Evolutionary conservation across 2,113 vertebrate genomes (phyloP), one percentile per base, ranked within the genome.

Genomic region (Acanthisitta chloris): DNA sequence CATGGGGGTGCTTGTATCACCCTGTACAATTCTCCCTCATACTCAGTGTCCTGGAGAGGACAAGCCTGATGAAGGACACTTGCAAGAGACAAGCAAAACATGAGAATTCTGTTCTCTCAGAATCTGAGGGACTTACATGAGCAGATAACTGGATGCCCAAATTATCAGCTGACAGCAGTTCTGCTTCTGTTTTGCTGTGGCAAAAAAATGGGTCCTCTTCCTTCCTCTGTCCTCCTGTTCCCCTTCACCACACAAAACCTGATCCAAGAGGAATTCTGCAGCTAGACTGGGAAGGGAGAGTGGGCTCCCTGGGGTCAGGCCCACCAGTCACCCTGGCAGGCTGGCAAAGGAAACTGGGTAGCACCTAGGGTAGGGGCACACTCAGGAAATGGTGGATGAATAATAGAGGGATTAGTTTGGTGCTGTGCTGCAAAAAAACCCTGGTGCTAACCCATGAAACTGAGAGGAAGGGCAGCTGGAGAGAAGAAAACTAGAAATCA

Each of bases 51-150:
- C 62, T 49, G 49, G 19, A 57, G 62, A 49, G 70, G 49, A 49
- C n/a, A 52, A 80, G 15, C 14, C 46, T 79, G 52, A 21, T 18
- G 52, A 74, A 82, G 45, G 38, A 55, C 29, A 61, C 19, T 28
- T 45, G 24, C 33, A 88, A 65, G 42, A 73, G 26, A 57, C 2
- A 6, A 52, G 46, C 0, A 2, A 84, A 78, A 21, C 0, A 1
- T 59, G n/a, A n/a, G n/a, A n/a, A n/a, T n/a, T 42, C 19, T 0
- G 0, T 28, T 51, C 31, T 69, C 16, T 65, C 16, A 20, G 49
- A 51, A 45, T 31, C 31, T 3, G 40, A 65, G 57, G 36, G 17
- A 34, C 49, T 86, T 65, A n/a, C 36, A 48, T 0, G 4, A 38
- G 8, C 43, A 48, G 43, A 15, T 16, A 52, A 76, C 79, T 3